These are phyloP conservation scores for Bugula neritina DNA, from an alignment of 2,888 invertebrate species.

Conservation along the genomic window DNA sequence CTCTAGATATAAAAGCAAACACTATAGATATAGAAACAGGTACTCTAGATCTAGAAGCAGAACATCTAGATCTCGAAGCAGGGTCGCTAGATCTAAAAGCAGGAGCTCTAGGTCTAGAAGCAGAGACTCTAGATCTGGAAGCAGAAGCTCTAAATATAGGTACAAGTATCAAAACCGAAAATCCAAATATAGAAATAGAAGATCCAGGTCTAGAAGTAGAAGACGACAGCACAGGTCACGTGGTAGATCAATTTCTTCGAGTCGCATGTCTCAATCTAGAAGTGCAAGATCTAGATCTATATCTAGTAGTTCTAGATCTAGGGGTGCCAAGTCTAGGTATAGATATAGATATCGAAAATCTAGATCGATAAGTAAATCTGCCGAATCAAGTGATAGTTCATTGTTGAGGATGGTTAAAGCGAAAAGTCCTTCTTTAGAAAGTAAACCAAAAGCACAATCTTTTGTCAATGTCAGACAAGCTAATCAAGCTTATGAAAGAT, in stretches of 20 bases:
- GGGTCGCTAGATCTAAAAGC: too few relatives aligned
- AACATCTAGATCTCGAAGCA: too few relatives aligned
- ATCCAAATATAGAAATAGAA: not conserved
- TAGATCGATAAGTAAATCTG: not conserved
- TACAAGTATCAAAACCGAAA: not conserved
- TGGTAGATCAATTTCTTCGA: too few relatives aligned
- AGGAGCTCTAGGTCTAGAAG: not conserved
- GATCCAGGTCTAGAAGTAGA: not conserved
- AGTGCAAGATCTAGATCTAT: not conserved
- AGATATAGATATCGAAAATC: not conserved
- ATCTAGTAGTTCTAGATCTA: not conserved
- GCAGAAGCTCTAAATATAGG: not conserved
- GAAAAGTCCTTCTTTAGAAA: too few relatives aligned
- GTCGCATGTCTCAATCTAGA: not conserved
- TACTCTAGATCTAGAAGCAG: too few relatives aligned
- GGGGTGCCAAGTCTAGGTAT: not conserved
- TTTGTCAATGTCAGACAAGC: too few relatives aligned
- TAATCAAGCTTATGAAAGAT: too few relatives aligned
- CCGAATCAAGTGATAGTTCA: not conserved
- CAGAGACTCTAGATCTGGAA: not conserved
- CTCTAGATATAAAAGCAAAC: too few relatives aligned
- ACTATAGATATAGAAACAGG: too few relatives aligned
- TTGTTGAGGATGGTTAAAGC: too few relatives aligned
- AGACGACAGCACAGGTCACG: not conserved
- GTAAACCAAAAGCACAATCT: too few relatives aligned